Evolutionary conservation across 2,113 vertebrate genomes (phyloP), one percentile per base, ranked within the genome.

Genomic region (Sterna hirundo): DNA sequence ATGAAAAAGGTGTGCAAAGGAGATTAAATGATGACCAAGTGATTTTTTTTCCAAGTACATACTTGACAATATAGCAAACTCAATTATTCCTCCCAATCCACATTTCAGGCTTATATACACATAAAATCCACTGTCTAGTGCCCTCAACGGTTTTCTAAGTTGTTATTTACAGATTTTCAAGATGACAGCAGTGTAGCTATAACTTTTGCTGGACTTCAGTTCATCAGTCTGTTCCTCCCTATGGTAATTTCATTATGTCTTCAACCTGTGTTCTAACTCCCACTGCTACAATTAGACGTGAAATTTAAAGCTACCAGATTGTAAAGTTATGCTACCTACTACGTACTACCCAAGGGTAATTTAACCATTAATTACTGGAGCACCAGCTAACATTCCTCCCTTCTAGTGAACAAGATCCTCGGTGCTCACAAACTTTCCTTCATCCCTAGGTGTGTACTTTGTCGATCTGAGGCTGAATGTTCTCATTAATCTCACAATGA

Each of bases 241-340:
- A 17, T 52, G 77, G 76, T 88, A 95, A 96, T 94, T 94, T 94
- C 83, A 86, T 96, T 96, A 94, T 54, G 51, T 88, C 88, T 96
- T 96, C 95, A 93, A 90, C 69, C 68, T 93, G 60, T 89, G 76
- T 93, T 96, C 74, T 79, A 96, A 71, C 46, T 96, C 92, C 94
- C 86, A 94, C 80, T 77, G 74, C 76, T 93, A 38, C 74, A 91
- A 85, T 93, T 96, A 93, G 19, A 51, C 1, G 3, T 92, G 52
- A 96, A 96, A 96, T 96, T 97, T 93, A 97, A 65, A 96, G 83
- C 34, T 87, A 90, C 68, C 92, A 95, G 95, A 96, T 94, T 90
- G 92, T 70, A 84, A 96, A 93, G 70, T 93, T 96, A 92, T 96
- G 81, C 87, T 87, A 62, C 88, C 76, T 90, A 87, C 94, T 91